Percentiles rank a stretch among this genome's conserved stretches.
These are phyloP conservation scores for Siniperca chuatsi DNA, from an alignment of 2,113 vertebrate genomes.

Conservation along the genomic window DNA sequence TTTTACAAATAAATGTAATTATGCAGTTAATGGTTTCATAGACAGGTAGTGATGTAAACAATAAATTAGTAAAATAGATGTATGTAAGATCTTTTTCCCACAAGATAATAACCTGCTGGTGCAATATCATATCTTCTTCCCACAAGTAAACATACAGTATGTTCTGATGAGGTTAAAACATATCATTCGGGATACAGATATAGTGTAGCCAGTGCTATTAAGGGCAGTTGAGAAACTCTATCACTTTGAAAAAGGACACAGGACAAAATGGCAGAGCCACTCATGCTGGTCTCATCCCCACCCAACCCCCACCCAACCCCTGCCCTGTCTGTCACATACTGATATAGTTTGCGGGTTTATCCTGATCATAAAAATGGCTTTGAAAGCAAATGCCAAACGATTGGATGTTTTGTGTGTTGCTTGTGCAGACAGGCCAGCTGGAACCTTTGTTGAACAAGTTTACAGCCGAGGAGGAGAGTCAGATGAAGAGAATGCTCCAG, in stretches of 20 bases:
- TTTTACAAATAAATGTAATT: background rate
- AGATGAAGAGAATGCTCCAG: slow-evolving; percentile 95
- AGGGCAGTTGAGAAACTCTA: slow-evolving; percentile 10
- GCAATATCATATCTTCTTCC: background rate
- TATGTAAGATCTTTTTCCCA: background rate
- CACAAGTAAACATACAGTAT: background rate
- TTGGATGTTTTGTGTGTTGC: slow-evolving; percentile 14
- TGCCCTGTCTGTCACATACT: background rate
- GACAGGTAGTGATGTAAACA: background rate
- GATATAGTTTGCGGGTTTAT: background rate
- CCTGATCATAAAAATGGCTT: background rate
- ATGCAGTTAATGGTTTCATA: background rate
- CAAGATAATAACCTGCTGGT: background rate
- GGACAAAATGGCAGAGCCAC: background rate
- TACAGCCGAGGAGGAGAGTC: slow-evolving; percentile 90
- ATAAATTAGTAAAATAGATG: background rate
- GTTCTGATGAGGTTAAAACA: background rate
- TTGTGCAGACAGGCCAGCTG: slow-evolving; percentile 88
- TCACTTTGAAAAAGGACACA: too few relatives aligned
- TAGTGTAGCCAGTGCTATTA: background rate
- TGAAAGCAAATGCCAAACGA: background rate
- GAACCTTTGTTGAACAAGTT: slow-evolving; percentile 90
- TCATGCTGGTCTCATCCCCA: background rate
- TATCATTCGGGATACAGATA: background rate
- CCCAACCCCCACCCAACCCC: background rate